Evolutionary conservation across 2,888 invertebrate genomes (phyloP).

Genomic region (Aplocera efformata): DNA sequence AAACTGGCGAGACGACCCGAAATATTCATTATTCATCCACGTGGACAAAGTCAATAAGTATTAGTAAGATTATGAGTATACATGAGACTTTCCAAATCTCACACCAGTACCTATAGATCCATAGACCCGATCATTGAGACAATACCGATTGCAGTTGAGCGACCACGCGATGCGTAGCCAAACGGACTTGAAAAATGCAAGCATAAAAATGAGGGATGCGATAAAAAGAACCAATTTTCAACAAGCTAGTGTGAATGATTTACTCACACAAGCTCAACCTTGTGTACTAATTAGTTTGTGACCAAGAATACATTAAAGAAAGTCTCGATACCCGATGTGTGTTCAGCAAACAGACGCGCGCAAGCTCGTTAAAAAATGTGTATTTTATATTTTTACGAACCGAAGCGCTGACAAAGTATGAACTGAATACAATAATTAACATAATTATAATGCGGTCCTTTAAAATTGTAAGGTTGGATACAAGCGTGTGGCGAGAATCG

Average conservation of each 20-base stretch:
- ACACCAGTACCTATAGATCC: too few relatives aligned
- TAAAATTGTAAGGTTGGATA: conserved; percentile 39
- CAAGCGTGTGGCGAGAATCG: conserved; percentile 45
- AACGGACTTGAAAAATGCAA: conserved; percentile 6
- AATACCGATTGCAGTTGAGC: too few relatives aligned
- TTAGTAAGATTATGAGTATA: conserved; percentile 19
- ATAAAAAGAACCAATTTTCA: conserved; percentile 17
- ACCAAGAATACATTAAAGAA: conserved; percentile 77
- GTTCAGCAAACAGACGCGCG: conserved; percentile 69
- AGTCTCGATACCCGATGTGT: conserved; percentile 72
- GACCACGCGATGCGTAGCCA: too few relatives aligned
- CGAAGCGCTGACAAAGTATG: conserved; percentile 51
- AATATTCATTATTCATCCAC: conserved; percentile 73
- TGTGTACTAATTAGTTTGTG: conserved; percentile 80
- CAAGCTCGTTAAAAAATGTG: conserved; percentile 63
- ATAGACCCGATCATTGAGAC: too few relatives aligned
- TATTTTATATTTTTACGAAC: conserved; percentile 63
- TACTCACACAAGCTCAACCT: conserved; percentile 61
- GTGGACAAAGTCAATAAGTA: conserved; percentile 32
- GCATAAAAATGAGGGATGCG: conserved; percentile 8
- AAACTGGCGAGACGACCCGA: conserved; percentile 66
- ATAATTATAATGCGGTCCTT: conserved; percentile 46
- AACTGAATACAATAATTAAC: conserved; percentile 53
- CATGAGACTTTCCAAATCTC: conserved; percentile 13
- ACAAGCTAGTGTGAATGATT: conserved; percentile 18